Evolutionary conservation across 2,113 vertebrate genomes (phyloP).

Genomic region (Arenaria interpres): DNA sequence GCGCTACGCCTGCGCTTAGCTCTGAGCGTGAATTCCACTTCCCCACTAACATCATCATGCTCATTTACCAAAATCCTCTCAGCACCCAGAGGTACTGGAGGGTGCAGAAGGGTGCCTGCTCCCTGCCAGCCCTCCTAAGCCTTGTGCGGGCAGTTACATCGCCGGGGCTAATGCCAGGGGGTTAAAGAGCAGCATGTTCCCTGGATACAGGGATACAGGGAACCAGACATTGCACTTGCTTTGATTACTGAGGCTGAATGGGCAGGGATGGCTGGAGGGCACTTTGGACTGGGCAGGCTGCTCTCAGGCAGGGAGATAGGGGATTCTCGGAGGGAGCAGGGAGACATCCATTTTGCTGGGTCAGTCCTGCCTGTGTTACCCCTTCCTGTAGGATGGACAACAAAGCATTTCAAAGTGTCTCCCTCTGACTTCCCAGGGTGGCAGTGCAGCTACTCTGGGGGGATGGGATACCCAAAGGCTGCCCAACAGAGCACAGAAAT

Average conservation of each 20-base stretch:
- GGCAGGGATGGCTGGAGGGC: not conserved
- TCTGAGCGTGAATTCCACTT: not conserved
- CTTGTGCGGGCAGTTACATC: not conserved
- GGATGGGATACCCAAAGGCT: not conserved
- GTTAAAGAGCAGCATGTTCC: not conserved
- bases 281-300: not conserved
- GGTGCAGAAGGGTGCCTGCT: not conserved
- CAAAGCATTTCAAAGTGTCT: not conserved
- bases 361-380: not conserved
- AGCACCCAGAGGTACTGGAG: not conserved
- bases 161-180: not conserved
- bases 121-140: not conserved
- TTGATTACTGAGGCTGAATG: not conserved
- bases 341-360: not conserved
- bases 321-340: not conserved
- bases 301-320: not conserved
- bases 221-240: not conserved
- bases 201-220: too few species aligned
- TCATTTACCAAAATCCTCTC: not conserved
- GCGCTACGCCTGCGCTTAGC: not conserved
- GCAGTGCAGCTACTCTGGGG: not conserved
- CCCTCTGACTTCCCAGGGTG: too few species aligned
- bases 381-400: not conserved
- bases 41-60: not conserved
- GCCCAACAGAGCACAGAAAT: not conserved